phyloP scores from a whole-genome alignment of 2,888 invertebrate genomes.

The Piscicola geometra region DNA sequence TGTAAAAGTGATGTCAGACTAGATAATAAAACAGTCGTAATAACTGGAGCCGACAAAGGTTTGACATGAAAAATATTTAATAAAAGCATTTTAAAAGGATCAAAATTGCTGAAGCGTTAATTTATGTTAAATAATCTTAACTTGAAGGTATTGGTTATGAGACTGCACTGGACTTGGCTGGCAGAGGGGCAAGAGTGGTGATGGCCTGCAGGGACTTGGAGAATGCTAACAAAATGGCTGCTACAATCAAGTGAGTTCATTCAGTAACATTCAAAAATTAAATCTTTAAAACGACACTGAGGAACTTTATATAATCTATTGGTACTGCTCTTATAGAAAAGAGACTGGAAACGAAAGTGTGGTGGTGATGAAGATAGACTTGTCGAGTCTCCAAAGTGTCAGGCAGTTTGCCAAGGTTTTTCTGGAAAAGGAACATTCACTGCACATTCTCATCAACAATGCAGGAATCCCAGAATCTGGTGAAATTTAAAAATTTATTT shows the following conservation, averaged over 20 bases:
- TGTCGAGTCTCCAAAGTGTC: constrained; percentile 40
- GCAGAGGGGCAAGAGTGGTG: constrained; percentile 44
- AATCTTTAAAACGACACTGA: too few species aligned
- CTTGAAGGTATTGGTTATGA: constrained; percentile 49
- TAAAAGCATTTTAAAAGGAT: too few species aligned
- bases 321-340: neutral
- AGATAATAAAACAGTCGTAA: constrained; percentile 79
- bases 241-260: constrained; percentile 40
- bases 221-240: constrained; percentile 41
- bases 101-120: neutral
- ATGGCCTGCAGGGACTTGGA: constrained; percentile 45
- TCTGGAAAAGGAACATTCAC: constrained; percentile 39
- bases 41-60: constrained; percentile 77
- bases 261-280: too few species aligned
- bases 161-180: constrained; percentile 46
- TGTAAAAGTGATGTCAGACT: constrained; percentile 65
- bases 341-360: constrained; percentile 39
- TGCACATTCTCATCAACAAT: constrained; percentile 46
- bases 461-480: constrained; percentile 41
- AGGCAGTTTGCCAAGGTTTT: constrained; percentile 42
- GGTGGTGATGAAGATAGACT: constrained; percentile 38
- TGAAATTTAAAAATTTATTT: too few species aligned
- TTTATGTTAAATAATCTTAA: too few species aligned
- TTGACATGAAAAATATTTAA: neutral
- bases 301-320: too few species aligned